Evolutionary conservation across 2,113 vertebrate species (phyloP), one percentile per base, ranked within the genome.

Genomic region (Oreamnos americanus): DNA sequence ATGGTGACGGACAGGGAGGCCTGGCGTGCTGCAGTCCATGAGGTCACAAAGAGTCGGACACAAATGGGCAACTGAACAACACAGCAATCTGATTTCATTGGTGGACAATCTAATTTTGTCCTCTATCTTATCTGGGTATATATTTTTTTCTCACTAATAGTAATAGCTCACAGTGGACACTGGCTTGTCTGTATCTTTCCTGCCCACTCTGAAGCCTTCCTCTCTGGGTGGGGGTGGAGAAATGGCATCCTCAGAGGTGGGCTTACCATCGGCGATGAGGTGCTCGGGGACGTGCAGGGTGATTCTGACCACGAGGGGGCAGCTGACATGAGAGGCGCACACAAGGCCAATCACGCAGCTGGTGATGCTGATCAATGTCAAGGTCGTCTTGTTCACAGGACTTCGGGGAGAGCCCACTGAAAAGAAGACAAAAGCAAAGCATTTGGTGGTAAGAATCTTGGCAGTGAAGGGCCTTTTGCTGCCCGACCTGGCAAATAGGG

Each of bases 341-440:
- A 99, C 99, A 78, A 99, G 99, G 98, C 99, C 99, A 64, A 99
- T 99, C 97, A 99, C 98, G 8, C 99, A 99, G 98, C 99, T 99
- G 28, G 99, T 99, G 98, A 99, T 98, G 26, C 99, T 99, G 99
- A 99, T 99, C 98, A 99, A 98, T 25, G 99, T 99, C 98, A 99
- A 99, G 2, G 99, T 99, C 97, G 99, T 99, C 99, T 99, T 99
- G 98, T 99, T 99, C 98, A 99, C 99, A 1, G 99, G 99, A 98
- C 99, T 99, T 60, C 99, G 98, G 1, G 99, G 99, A 49, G 99
- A 99, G 60, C 99, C 99, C 99, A 99, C 99, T 99, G 0, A 0
- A 87, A 94, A 36, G 14, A 51, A 94, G 82, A 91, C 87, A 96
- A 57, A 97, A 55, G 95, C 28, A 67, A 76, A 39, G 95, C 28